phyloP scores from a whole-genome alignment of 1,140 invertebrate genomes.

The Ips nitidus region DNA sequence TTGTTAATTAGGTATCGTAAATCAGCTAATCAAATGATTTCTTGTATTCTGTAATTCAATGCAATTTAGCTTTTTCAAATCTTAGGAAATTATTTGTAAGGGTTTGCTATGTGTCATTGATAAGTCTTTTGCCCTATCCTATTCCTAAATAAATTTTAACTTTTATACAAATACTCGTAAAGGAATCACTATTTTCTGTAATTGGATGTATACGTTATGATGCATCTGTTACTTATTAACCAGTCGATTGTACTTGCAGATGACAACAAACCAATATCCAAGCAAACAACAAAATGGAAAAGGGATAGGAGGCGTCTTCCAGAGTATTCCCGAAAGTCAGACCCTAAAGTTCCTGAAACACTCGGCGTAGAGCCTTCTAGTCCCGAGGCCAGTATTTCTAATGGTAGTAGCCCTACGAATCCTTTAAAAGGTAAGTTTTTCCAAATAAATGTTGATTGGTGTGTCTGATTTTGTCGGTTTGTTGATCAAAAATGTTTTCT shows the following conservation, averaged over 20 bases:
- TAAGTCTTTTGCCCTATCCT: too few relatives aligned
- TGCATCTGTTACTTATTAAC: background rate
- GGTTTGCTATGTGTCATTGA: too few relatives aligned
- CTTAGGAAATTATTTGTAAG: too few relatives aligned
- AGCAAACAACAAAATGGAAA: slow-evolving; percentile 64
- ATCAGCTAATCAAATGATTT: too few relatives aligned
- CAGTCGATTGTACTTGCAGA: slow-evolving; percentile 28
- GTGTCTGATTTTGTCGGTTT: too few relatives aligned
- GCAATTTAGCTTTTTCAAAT: too few relatives aligned
- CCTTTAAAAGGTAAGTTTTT: slow-evolving; percentile 17
- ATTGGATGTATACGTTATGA: background rate
- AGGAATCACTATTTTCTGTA: background rate
- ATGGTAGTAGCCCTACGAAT: slow-evolving; percentile 22
- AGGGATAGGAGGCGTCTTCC: slow-evolving; percentile 58
- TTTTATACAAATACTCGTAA: too few relatives aligned
- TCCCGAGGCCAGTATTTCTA: slow-evolving; percentile 34
- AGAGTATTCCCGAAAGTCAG: slow-evolving; percentile 51
- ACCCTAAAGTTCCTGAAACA: slow-evolving; percentile 46
- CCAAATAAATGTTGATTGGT: too few relatives aligned
- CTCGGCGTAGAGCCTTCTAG: slow-evolving; percentile 38
- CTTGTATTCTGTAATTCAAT: too few relatives aligned
- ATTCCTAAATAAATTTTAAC: too few relatives aligned
- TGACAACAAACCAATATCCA: slow-evolving; percentile 57
- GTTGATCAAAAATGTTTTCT: background rate
- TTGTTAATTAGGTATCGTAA: background rate